Conservation (phyloP, 2,888 invertebrate species). For the Tineola bisselliella region DNA sequence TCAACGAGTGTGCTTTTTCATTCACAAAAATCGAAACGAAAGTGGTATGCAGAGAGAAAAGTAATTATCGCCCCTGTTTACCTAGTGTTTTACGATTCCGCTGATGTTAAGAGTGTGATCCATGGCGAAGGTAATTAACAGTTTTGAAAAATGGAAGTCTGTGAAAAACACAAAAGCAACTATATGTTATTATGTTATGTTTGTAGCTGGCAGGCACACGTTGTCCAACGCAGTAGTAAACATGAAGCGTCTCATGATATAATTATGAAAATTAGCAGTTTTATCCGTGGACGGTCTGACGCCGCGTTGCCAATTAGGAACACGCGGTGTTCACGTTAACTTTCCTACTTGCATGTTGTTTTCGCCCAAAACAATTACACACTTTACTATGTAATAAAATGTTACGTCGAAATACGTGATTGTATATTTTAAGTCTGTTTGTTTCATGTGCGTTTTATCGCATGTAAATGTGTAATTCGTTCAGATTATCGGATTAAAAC, state of each 20-base stretch:
- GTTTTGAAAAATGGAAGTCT: no score
- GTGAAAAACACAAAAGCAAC: no score
- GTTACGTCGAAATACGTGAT: conserved; percentile 2
- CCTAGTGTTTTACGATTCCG: no score
- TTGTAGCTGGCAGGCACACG: background rate
- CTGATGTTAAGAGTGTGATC: no score
- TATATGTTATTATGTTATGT: no score
- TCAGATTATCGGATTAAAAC: conserved; percentile 4
- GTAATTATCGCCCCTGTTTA: no score
- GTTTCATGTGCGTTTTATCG: background rate
- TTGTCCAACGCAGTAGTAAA: background rate
- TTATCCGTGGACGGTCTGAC: conserved; percentile 9
- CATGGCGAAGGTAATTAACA: no score
- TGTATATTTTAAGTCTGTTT: background rate
- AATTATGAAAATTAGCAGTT: conserved; percentile 14
- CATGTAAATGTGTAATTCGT: background rate
- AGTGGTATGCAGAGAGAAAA: no score
- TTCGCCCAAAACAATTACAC: conserved; percentile 7
- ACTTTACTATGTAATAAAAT: conserved; percentile 6
- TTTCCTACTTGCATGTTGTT: conserved; percentile 10
- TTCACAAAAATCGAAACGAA: no score
- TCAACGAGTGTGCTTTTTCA: no score
- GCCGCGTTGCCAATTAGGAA: conserved; percentile 6
- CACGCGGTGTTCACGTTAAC: conserved; percentile 1
- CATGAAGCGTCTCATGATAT: background rate